phyloP scores from a whole-genome alignment of 2,113 vertebrate genomes.

The Cebidichthys violaceus region DNA sequence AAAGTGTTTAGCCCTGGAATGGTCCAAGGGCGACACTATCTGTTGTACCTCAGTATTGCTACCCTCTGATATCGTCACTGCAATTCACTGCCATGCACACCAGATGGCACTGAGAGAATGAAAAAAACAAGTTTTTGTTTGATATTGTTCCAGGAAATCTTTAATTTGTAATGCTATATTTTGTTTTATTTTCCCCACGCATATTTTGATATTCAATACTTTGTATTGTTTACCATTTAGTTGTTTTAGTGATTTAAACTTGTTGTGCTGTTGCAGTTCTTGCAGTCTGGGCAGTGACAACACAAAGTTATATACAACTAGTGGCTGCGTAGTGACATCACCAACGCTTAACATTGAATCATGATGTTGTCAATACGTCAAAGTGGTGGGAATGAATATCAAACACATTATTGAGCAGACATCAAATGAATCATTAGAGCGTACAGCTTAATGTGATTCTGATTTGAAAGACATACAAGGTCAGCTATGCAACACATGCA shows the following conservation, averaged over 20 bases:
- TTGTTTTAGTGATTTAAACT: not conserved
- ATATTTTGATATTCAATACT: not conserved
- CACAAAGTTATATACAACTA: not conserved
- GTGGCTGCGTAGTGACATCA: not conserved
- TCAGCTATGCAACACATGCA: slow-evolving; percentile 35
- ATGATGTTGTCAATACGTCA: not conserved
- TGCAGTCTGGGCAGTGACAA: not conserved
- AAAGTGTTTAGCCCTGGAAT: not conserved
- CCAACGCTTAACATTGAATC: not conserved
- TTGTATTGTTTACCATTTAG: not conserved
- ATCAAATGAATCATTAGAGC: not conserved
- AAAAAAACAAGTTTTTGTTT: not conserved
- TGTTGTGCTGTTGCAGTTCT: not conserved
- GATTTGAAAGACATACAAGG: slow-evolving; percentile 30
- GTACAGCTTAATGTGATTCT: not conserved
- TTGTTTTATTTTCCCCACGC: not conserved
- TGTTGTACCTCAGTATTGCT: slow-evolving; percentile 64
- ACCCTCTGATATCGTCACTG: slow-evolving; percentile 14
- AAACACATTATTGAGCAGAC: slow-evolving; percentile 7
- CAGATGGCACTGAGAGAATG: slow-evolving; percentile 64
- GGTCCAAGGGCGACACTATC: slow-evolving; percentile 65
- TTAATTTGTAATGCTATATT: not conserved
- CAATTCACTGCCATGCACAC: slow-evolving; percentile 38
- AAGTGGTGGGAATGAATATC: not conserved
- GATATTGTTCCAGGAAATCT: not conserved